Evolutionary conservation across 2,113 vertebrate genomes (phyloP).

Genomic region (Progne subis): DNA sequence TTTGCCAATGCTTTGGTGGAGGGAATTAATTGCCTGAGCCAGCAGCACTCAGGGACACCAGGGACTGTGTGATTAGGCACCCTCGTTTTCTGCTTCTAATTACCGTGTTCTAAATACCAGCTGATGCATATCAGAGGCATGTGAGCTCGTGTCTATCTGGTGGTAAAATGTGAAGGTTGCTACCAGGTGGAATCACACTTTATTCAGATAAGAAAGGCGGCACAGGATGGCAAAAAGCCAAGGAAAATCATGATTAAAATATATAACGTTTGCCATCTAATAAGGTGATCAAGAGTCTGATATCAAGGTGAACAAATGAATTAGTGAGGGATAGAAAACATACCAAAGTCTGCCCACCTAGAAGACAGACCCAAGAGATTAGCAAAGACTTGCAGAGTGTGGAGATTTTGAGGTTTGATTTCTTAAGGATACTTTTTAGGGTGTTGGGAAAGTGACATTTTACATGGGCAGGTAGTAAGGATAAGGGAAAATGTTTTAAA

Average conservation of each 20-base stretch:
- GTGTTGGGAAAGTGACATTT: background rate
- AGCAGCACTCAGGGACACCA: slow-evolving; percentile 46
- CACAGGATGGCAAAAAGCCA: background rate
- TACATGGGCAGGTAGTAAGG: background rate
- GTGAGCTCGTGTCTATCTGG: background rate
- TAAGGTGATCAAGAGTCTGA: background rate
- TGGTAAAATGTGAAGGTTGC: background rate
- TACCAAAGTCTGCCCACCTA: background rate
- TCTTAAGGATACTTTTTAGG: background rate
- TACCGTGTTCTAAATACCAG: slow-evolving; percentile 40
- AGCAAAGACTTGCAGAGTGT: background rate
- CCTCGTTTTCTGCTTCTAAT: slow-evolving; percentile 63
- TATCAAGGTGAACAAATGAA: background rate
- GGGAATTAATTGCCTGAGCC: slow-evolving; percentile 58
- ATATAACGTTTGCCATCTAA: background rate
- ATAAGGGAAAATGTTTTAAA: background rate
- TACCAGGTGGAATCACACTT: background rate
- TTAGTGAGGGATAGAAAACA: background rate
- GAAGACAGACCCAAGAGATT: background rate
- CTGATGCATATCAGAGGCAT: background rate
- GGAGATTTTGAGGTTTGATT: background rate
- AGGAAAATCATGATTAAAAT: background rate
- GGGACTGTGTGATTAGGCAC: slow-evolving; percentile 49
- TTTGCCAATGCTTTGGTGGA: slow-evolving; percentile 33
- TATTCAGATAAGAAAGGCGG: background rate